Base-by-base conservation (phyloP, 2,797 vertebrate species). In the Clarias platycephalus region DNA sequence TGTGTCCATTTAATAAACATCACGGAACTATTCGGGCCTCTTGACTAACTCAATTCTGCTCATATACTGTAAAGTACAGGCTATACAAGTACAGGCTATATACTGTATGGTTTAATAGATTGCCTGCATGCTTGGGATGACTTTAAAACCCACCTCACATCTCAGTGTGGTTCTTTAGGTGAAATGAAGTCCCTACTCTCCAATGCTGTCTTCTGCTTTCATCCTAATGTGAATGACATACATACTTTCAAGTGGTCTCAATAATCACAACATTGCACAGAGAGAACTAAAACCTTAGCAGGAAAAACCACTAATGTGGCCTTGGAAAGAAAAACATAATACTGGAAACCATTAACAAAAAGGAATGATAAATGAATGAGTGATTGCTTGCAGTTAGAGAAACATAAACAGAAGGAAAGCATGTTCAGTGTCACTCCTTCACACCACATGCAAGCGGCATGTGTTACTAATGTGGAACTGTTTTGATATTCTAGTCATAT, bases 221-320 rank as follows among this genome's bases (percentile, higher is more conserved):
- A 82, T 86, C 55, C 44, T 82, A 83, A 82, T 66, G 75, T 82
- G 44, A 82, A 62, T 80, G 53, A 53, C 13, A 18, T 53, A 44
- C 49, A 31, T 12, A 37, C 80, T 79, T 85, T 85, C 57, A 83
- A 79, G 83, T 84, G 86, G 71, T 81, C 31, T 62, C 71, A 62
- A n/a, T 79, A 80, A 85, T 85, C 67, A 83, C 62, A 83, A 71
- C 80, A 79, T 34, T 49, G 74, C 77, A 57, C 68, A 58, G 66
- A 72, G n/a, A 70, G 18, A 44, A 40, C 79, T 49, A 40, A 78
- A 76, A 66, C 74, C 60, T 72, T 72, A 74, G n/a, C 34, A 49
- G 66, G 64, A 76, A 58, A 44, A 12, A 22, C 55, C 34, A 74
- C 66, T 82, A 67, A 85, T 83, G 79, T 87, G 80, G 57, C 60